Percentiles rank a stretch among this genome's conserved stretches.
These are phyloP conservation scores for Phataginus tetradactyla DNA, from an alignment of 2,797 vertebrate species.

Conservation along the genomic window DNA sequence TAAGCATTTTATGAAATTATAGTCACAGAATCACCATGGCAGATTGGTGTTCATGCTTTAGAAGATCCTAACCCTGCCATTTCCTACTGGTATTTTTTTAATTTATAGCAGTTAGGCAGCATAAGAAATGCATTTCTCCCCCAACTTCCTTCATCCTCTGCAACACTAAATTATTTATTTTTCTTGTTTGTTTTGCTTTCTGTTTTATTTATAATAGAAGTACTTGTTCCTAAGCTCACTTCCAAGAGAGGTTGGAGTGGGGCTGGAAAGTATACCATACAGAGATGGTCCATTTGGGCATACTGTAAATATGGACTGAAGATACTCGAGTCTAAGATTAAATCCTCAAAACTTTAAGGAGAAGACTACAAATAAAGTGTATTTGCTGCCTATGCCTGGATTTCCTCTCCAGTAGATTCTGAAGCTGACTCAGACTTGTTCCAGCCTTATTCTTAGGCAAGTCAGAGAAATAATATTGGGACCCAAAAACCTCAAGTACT, in stretches of 20 bases:
- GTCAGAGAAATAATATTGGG: background rate
- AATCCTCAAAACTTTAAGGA: conserved; percentile 13
- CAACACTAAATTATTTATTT: background rate
- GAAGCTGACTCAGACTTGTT: background rate
- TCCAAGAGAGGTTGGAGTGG: background rate
- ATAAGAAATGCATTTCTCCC: background rate
- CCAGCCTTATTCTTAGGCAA: conserved; percentile 15
- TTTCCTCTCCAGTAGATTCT: conserved; percentile 37
- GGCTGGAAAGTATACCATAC: background rate
- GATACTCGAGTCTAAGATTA: background rate
- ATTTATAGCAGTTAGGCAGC: background rate
- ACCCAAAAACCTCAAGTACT: background rate
- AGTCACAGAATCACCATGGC: background rate
- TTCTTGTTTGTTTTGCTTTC: background rate
- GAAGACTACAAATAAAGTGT: conserved; percentile 2
- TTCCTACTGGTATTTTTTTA: background rate
- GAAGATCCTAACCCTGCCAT: background rate
- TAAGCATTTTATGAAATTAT: conserved; percentile 25
- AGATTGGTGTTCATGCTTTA: background rate
- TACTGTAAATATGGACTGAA: background rate
- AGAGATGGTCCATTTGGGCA: background rate
- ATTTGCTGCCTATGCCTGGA: background rate
- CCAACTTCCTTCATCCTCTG: conserved; percentile 7
- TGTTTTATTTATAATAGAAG: background rate
- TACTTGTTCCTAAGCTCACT: conserved; percentile 36